A percentile compares a stretch with the other conserved stretches of the same genome.
These are phyloP conservation scores for Trachelipus rathkii DNA, from an alignment of 1,140 invertebrate genomes.

Conservation along the genomic window DNA sequence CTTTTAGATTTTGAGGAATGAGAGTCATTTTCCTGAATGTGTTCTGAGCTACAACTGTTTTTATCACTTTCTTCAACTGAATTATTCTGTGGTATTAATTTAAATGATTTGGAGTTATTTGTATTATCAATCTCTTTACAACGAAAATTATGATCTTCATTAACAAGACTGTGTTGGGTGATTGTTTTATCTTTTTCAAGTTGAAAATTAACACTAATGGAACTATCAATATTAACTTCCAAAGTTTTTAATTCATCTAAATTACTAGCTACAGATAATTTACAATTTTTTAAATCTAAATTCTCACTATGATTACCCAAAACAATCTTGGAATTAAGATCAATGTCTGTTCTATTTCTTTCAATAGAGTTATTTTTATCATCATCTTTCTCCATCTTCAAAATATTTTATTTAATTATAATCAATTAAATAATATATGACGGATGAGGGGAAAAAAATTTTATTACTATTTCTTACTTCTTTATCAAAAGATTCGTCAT, in stretches of 20 bases:
- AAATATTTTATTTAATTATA: not conserved
- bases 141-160: not conserved
- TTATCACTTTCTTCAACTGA: not conserved
- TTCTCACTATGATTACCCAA: not conserved
- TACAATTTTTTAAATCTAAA: too few species aligned
- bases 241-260: too few species aligned
- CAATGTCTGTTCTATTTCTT: not conserved
- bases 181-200: not conserved
- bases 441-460: not conserved
- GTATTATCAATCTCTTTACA: too few species aligned
- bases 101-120: too few species aligned
- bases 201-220: not conserved
- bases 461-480: slow-evolving; percentile 6
- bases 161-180: not conserved
- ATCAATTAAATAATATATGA: not conserved
- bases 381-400: not conserved
- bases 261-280: too few species aligned
- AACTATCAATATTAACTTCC: too few species aligned
- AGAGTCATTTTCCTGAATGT: not conserved
- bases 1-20: not conserved
- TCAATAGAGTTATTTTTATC: not conserved
- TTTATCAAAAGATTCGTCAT: not conserved
- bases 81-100: too few species aligned
- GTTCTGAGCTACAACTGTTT: not conserved
- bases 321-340: not conserved